phyloP scores from a whole-genome alignment of 1,140 invertebrate genomes.

The Rhynchophorus ferrugineus region DNA sequence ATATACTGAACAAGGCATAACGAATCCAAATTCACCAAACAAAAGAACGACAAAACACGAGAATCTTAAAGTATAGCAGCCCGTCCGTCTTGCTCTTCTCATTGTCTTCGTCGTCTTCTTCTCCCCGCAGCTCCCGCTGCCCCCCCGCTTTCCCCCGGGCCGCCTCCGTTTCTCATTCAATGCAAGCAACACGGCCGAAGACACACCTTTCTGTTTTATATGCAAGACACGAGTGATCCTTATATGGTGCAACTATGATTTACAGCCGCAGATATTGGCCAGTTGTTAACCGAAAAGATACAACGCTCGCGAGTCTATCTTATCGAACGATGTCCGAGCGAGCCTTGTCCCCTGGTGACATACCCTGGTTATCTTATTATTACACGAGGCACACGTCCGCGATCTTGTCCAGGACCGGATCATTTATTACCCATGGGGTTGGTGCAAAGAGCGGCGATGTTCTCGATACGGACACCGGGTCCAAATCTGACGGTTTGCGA shows the following conservation, averaged over 20 bases:
- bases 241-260: neutral
- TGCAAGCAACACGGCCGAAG: neutral
- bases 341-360: neutral
- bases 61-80: no score
- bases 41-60: no score
- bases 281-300: neutral
- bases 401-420: neutral
- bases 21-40: no score
- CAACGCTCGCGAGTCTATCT: neutral
- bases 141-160: no score
- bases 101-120: no score
- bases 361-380: neutral
- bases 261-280: neutral
- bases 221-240: neutral
- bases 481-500: neutral
- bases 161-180: no score
- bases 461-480: neutral
- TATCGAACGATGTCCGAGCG: neutral
- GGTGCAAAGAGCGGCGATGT: no score
- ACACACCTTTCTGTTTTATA: neutral
- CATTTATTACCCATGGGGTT: neutral
- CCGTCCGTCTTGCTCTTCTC: no score
- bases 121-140: no score
- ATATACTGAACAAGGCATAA: no score
- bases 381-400: neutral